phyloP scores from a whole-genome alignment of 2,797 vertebrate genomes.

The Sebastes goodei region DNA sequence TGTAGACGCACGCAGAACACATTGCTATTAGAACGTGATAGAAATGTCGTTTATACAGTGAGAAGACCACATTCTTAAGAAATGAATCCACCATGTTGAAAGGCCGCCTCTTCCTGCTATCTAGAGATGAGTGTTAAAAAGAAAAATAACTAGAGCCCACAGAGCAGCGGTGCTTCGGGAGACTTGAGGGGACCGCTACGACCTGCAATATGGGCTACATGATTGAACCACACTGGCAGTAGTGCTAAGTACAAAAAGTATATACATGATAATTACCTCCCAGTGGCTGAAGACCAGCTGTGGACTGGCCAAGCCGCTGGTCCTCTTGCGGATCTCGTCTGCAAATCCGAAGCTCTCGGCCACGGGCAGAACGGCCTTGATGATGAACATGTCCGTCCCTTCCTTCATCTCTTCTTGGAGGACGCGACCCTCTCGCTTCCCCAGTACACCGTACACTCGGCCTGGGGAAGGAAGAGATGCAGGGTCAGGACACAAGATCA shows the following conservation, averaged over 20 bases:
- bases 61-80: too few species aligned
- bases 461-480: conserved; percentile 54
- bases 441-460: conserved; percentile 91
- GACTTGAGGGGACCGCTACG: background rate
- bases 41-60: too few species aligned
- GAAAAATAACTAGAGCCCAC: background rate
- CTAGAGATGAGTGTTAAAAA: background rate
- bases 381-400: conserved; percentile 94
- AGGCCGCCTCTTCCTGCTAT: too few species aligned
- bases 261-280: conserved; percentile 81
- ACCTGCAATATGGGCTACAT: background rate
- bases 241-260: too few species aligned
- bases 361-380: conserved; percentile 93
- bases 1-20: too few species aligned
- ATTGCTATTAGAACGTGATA: too few species aligned
- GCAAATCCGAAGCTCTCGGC: conserved; percentile 98
- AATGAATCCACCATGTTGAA: background rate
- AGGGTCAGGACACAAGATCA: background rate
- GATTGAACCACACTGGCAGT: too few species aligned
- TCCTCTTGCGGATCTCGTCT: conserved; percentile 95
- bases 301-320: conserved; percentile 96
- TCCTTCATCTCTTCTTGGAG: conserved; percentile 98
- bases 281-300: conserved; percentile 99
- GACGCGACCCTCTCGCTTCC: conserved; percentile 92
- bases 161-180: background rate